Base-by-base conservation (phyloP, 2,797 vertebrate species). In the Acanthurus lineatus region DNA sequence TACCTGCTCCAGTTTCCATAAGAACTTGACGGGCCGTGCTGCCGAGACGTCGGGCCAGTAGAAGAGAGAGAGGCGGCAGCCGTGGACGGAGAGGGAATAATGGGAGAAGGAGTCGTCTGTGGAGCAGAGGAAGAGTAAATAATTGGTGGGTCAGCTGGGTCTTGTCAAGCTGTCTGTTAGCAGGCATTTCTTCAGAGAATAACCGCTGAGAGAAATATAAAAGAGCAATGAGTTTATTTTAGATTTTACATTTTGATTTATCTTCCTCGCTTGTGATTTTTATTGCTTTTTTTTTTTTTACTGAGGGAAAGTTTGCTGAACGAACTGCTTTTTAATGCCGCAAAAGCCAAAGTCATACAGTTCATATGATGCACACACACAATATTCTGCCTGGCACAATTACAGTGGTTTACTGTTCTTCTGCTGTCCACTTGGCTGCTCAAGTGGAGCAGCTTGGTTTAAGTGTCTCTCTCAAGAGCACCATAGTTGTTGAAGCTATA, bases 1-100 rank as follows among this genome's bases (percentile, higher is more conserved):
- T 94, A 99, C 98, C 98, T 99, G 98, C 88, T 99, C 98, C 82
- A 99, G 94, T 93, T 99, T 99, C 98, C 98, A 99, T 81, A 99
- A 96, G 93, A 99, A 99, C 91, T 99, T 99, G 89, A 99, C 97
- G 0, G 98, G 98, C 53, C 97, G 96, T 0, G 97, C 96, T 0
- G 97, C 97, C 1, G 97, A 96, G 67, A 99, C 95, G 67, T 99
- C 92, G 0, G 98, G 97, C 98, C 98, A 99, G 90, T 98, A 99
- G 86, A 99, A 97, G 82, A 99, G 97, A 62, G 97, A 96, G 54
- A 99, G 97, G 38, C 98, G 96, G 88, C 97, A 99, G 92, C 98
- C 97, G 0, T 99, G 98, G 81, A 99, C 98, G 0, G 97, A 95
- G 82, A 99, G 95, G 0, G 97, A 97, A 86, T 99, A 99, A 95